Percentiles rank a stretch among this genome's conserved stretches.
Conservation (phyloP, 2,113 vertebrate genomes). For the Sterna hirundo region DNA sequence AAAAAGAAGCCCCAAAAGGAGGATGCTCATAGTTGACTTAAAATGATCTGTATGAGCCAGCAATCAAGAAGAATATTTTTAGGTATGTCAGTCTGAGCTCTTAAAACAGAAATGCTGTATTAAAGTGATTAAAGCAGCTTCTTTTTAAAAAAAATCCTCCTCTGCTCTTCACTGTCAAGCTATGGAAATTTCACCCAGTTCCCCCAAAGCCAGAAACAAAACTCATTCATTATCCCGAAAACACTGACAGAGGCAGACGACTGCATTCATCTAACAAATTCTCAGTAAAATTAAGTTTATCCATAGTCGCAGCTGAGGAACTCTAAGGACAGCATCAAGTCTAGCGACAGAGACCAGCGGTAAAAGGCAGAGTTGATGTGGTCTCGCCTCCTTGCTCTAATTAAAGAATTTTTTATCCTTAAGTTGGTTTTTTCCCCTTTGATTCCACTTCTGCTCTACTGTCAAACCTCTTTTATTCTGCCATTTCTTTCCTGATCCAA, state of each 20-base stretch:
- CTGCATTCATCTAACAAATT: not conserved
- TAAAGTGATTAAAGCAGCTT: slow-evolving; percentile 4
- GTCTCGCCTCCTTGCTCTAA: not conserved
- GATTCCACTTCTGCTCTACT: not conserved
- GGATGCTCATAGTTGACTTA: not conserved
- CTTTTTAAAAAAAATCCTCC: not conserved
- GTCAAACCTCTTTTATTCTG: not conserved
- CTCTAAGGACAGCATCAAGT: not conserved
- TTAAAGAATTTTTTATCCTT: not conserved
- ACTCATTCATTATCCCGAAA: not conserved
- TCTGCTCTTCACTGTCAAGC: not conserved
- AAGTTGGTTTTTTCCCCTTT: not conserved
- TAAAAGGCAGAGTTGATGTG: not conserved
- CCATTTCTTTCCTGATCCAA: not conserved
- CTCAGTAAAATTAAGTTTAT: not conserved
- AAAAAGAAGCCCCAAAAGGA: not conserved
- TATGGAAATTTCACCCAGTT: not conserved
- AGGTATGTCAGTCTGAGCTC: not conserved
- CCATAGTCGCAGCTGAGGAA: not conserved
- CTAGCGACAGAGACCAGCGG: not conserved
- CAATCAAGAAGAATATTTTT: slow-evolving; percentile 27
- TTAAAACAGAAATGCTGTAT: not conserved
- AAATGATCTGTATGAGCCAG: not conserved
- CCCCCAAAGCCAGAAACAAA: not conserved
- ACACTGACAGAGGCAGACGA: not conserved